These are phyloP conservation scores for Gnathonemus longibarbis DNA, from an alignment of 2,113 vertebrate genomes.

Conservation along the genomic window DNA sequence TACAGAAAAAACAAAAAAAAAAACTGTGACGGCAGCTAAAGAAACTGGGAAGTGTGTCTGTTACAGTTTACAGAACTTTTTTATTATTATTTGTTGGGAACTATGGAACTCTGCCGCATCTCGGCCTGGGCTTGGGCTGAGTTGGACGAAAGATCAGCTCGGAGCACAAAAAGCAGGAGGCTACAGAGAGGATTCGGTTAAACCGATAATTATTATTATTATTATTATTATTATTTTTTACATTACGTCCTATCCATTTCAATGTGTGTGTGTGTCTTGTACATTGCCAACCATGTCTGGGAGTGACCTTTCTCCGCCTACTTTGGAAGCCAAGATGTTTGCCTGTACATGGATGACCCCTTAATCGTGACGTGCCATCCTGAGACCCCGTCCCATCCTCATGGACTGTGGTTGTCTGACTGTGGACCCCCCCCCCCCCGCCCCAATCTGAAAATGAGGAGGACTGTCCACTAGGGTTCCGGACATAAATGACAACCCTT, in stretches of 20 bases:
- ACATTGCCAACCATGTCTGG: not conserved
- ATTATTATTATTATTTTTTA: conserved; percentile 6
- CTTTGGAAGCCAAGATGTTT: conserved; percentile 45
- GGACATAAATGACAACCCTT: not conserved
- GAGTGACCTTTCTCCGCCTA: not conserved
- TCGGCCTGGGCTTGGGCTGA: not conserved
- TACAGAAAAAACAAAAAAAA: conserved; percentile 30
- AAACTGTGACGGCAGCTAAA: conserved; percentile 43
- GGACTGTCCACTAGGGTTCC: not conserved
- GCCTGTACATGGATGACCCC: conserved; percentile 31
- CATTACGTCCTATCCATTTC: conserved; percentile 23
- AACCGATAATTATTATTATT: not conserved
- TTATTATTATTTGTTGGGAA: conserved; percentile 16
- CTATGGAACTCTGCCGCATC: not conserved
- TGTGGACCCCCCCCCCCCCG: conserved; percentile 15
- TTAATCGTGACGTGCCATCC: conserved; percentile 46
- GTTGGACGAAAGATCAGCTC: not conserved
- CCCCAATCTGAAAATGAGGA: conserved; percentile 3
- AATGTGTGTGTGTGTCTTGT: conserved; percentile 8
- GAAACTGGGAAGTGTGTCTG: conserved; percentile 33
- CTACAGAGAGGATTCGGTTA: not conserved
- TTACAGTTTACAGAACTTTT: conserved; percentile 43
- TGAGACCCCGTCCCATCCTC: conserved; percentile 28
- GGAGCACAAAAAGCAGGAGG: conserved; percentile 8
- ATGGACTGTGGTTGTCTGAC: conserved; percentile 19